Conservation (phyloP, 2,113 vertebrate species). For the Pipra filicauda region DNA sequence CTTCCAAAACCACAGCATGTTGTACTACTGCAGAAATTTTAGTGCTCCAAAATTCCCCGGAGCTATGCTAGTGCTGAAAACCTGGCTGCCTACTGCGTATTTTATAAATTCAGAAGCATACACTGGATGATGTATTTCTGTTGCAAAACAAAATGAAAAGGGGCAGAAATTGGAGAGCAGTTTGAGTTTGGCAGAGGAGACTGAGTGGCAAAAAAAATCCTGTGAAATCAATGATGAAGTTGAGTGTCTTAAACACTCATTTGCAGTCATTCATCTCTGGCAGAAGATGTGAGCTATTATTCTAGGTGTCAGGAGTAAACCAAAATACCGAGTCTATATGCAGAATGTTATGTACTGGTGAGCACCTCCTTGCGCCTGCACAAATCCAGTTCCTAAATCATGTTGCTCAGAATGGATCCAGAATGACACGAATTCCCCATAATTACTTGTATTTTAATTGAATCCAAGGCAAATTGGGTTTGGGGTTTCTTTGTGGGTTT, state of each 20-base stretch:
- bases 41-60: not conserved
- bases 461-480: not conserved
- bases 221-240: slow-evolving; percentile 8
- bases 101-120: slow-evolving; percentile 9
- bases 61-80: not conserved
- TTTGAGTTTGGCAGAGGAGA: not conserved
- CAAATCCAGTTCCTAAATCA: not conserved
- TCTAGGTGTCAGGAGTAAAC: slow-evolving; percentile 8
- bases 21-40: not conserved
- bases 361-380: not conserved
- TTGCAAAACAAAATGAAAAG: slow-evolving; percentile 22
- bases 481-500: not conserved
- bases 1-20: not conserved
- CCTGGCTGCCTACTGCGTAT: not conserved
- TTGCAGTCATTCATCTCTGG: slow-evolving; percentile 55
- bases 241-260: slow-evolving; percentile 38
- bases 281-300: slow-evolving; percentile 39
- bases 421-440: not conserved
- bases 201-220: not conserved
- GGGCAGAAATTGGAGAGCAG: not conserved
- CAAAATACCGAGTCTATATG: not conserved
- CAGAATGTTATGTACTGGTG: not conserved
- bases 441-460: not conserved
- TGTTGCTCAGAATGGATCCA: not conserved
- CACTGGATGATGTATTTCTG: not conserved